Conservation (phyloP, 1,140 invertebrate species). For the Thaumatotibia leucotreta region DNA sequence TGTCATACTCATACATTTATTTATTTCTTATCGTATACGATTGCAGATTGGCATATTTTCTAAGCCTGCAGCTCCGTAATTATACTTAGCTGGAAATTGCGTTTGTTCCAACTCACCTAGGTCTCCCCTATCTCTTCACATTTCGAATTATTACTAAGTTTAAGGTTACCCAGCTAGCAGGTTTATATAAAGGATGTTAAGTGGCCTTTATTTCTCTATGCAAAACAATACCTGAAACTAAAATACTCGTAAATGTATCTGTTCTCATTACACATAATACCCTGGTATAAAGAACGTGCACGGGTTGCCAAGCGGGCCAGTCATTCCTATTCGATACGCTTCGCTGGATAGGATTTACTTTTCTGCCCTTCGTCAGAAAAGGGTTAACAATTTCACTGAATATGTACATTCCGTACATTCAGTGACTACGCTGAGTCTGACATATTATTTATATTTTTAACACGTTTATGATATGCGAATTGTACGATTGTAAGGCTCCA, state of each 20-base stretch:
- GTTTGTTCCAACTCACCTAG: too few relatives aligned
- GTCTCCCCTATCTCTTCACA: too few relatives aligned
- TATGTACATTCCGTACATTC: neutral
- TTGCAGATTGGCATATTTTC: too few relatives aligned
- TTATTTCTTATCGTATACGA: too few relatives aligned
- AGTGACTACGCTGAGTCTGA: neutral
- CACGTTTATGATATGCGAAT: neutral
- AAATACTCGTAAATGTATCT: neutral
- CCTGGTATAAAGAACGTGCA: neutral
- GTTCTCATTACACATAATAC: neutral
- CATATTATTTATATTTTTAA: neutral
- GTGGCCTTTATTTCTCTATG: too few relatives aligned
- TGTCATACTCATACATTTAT: too few relatives aligned
- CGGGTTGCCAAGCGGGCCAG: neutral
- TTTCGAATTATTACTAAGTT: too few relatives aligned
- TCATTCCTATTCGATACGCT: conserved; percentile 7
- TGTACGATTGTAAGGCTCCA: neutral
- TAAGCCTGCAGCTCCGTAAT: too few relatives aligned
- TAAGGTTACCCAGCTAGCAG: too few relatives aligned
- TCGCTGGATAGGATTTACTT: neutral
- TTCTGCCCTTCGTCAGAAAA: neutral
- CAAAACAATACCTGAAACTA: neutral
- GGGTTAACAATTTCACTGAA: conserved; percentile 7
- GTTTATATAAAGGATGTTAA: too few relatives aligned
- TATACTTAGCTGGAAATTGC: too few relatives aligned